Conservation (phyloP, 2,888 invertebrate genomes). For the Athetis lepigone region DNA sequence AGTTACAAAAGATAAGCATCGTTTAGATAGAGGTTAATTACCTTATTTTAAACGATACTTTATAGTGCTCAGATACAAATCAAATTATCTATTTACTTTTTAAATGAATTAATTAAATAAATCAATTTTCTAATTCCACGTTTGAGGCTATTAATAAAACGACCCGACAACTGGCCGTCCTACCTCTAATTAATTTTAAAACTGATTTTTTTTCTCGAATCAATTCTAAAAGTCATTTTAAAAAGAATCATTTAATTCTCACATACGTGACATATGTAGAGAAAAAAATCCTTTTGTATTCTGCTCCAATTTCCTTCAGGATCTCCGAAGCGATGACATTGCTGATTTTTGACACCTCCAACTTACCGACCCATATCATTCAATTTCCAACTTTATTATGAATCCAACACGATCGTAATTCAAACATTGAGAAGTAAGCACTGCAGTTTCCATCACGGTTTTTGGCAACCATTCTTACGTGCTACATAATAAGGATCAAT, state of each 20-base stretch:
- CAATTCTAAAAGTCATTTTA: constrained; percentile 61
- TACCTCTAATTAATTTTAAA: constrained; percentile 57
- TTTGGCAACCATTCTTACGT: accelerated
- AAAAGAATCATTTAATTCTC: constrained; percentile 59
- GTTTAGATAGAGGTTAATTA: constrained; percentile 7
- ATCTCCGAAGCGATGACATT: constrained; percentile 76
- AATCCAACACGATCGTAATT: background rate
- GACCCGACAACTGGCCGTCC: constrained; percentile 50
- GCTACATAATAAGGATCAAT: constrained; percentile 12
- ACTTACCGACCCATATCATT: constrained; percentile 19
- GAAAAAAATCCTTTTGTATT: constrained; percentile 66
- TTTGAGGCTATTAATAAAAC: constrained; percentile 52
- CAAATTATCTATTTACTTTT: constrained; percentile 41
- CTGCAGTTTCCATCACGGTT: background rate
- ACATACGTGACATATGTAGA: constrained; percentile 60
- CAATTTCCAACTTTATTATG: constrained; percentile 10
- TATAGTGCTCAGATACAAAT: constrained; percentile 23
- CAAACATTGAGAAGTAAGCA: background rate
- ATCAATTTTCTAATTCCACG: constrained; percentile 48
- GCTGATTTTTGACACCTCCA: constrained; percentile 69
- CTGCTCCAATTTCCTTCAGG: constrained; percentile 73
- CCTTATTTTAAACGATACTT: constrained; percentile 30
- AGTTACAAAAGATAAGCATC: background rate
- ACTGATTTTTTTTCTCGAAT: constrained; percentile 40
- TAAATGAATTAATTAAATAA: constrained; percentile 52